Evolutionary conservation across 1,140 invertebrate species (phyloP).

Genomic region (Helicoverpa zea): DNA sequence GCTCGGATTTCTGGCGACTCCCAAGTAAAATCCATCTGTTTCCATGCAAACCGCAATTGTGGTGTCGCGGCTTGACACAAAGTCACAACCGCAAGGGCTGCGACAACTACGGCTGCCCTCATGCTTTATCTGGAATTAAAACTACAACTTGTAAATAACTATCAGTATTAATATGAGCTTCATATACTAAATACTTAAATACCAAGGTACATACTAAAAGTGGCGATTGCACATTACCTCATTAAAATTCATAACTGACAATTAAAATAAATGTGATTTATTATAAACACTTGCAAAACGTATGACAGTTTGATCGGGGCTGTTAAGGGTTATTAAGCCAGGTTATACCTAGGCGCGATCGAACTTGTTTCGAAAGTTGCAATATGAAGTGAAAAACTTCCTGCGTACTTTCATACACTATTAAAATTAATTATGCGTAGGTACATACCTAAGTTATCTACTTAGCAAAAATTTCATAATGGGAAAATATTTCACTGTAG

Average conservation of each 20-base stretch:
- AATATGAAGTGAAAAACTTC: not conserved
- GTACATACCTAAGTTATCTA: not conserved
- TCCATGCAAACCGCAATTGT: slow-evolving; percentile 90
- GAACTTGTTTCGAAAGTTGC: not conserved
- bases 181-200: no score
- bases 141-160: not conserved
- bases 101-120: slow-evolving; percentile 69
- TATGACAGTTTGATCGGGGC: not conserved
- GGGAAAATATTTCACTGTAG: not conserved
- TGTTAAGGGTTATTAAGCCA: slow-evolving; percentile 5
- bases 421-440: not conserved
- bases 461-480: not conserved
- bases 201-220: no score
- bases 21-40: slow-evolving; percentile 90
- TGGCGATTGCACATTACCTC: not conserved
- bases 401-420: not conserved
- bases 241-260: slow-evolving; percentile 11
- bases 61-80: slow-evolving; percentile 87
- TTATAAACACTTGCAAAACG: not conserved
- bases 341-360: not conserved
- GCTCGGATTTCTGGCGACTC: slow-evolving; percentile 88
- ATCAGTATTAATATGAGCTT: no score
- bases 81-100: slow-evolving; percentile 66
- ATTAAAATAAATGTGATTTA: slow-evolving; percentile 22
- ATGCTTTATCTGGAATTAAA: slow-evolving; percentile 73